Conservation (phyloP, 2,113 vertebrate genomes). For the Myodes glareolus region DNA sequence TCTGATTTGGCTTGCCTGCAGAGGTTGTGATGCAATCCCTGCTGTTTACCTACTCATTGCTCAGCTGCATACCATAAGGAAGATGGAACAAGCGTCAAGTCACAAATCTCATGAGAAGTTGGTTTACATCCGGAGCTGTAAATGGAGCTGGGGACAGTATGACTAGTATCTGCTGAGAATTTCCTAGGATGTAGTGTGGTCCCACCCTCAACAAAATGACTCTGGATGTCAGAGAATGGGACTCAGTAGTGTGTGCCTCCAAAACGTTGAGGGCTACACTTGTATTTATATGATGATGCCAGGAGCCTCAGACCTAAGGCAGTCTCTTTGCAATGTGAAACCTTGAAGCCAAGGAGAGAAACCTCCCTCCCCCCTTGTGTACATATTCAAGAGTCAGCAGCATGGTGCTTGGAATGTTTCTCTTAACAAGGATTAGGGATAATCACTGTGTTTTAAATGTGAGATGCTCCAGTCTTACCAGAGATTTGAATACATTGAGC, state of each 20-base stretch:
- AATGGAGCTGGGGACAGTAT: not conserved
- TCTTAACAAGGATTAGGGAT: slow-evolving; percentile 60
- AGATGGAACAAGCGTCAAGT: not conserved
- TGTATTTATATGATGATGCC: not conserved
- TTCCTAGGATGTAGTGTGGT: not conserved
- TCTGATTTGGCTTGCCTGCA: not conserved
- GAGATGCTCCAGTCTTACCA: slow-evolving; percentile 61
- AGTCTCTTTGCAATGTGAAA: not conserved
- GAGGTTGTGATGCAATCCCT: not conserved
- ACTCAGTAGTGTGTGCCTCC: not conserved
- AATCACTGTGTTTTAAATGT: slow-evolving; percentile 61
- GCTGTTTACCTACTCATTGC: not conserved
- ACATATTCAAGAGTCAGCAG: not conserved
- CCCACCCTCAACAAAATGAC: accelerated
- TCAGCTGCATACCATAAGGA: not conserved
- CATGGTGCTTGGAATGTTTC: slow-evolving; percentile 5
- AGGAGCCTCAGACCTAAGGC: not conserved
- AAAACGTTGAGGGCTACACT: not conserved
- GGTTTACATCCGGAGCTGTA: not conserved
- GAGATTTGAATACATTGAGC: slow-evolving; percentile 70
- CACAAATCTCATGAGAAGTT: not conserved
- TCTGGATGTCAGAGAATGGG: not conserved
- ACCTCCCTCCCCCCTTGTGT: not conserved
- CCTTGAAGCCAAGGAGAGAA: not conserved
- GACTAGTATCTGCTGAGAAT: not conserved